phyloP scores from a whole-genome alignment of 2,113 vertebrate genomes.

The Xiphophorus hellerii region DNA sequence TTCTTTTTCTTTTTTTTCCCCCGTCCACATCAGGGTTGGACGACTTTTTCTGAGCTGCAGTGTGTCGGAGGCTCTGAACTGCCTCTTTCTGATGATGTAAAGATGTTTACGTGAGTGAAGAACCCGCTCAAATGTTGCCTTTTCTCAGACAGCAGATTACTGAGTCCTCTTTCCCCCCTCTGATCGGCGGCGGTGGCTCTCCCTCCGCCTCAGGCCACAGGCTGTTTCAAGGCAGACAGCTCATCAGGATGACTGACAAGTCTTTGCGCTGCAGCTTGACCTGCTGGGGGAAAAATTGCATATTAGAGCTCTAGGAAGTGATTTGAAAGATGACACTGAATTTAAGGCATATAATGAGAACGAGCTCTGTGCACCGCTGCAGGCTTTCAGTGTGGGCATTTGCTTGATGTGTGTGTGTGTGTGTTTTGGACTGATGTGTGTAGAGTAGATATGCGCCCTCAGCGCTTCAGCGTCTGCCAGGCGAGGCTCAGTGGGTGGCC shows the following conservation, averaged over 20 bases:
- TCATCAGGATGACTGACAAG: conserved; percentile 67
- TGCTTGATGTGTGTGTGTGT: conserved; percentile 30
- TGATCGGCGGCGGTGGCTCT: conserved; percentile 17
- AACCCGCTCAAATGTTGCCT: conserved; percentile 23
- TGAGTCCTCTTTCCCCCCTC: conserved; percentile 30
- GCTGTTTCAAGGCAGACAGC: conserved; percentile 42
- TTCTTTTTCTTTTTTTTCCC: neutral
- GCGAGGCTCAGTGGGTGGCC: conserved; percentile 58
- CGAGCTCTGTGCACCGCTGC: neutral
- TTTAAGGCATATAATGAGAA: conserved; percentile 11
- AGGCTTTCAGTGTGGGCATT: conserved; percentile 10
- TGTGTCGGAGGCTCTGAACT: neutral
- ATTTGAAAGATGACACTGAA: conserved; percentile 45
- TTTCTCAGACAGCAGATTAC: conserved; percentile 14
- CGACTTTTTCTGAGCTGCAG: neutral
- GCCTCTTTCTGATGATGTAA: neutral
- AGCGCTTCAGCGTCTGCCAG: conserved; percentile 29
- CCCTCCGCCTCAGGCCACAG: conserved; percentile 32
- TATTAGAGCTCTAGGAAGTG: conserved; percentile 42
- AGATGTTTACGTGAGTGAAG: conserved; percentile 1
- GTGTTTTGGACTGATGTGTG: conserved; percentile 22
- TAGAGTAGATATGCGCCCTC: conserved; percentile 35
- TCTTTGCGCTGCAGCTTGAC: conserved; percentile 22
- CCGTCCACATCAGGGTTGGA: neutral
- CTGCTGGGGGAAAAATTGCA: conserved; percentile 32